Percentiles rank a stretch among this genome's conserved stretches.
Evolutionary conservation across 2,797 vertebrate genomes (phyloP).

Genomic region (Macroramphosus scolopax): DNA sequence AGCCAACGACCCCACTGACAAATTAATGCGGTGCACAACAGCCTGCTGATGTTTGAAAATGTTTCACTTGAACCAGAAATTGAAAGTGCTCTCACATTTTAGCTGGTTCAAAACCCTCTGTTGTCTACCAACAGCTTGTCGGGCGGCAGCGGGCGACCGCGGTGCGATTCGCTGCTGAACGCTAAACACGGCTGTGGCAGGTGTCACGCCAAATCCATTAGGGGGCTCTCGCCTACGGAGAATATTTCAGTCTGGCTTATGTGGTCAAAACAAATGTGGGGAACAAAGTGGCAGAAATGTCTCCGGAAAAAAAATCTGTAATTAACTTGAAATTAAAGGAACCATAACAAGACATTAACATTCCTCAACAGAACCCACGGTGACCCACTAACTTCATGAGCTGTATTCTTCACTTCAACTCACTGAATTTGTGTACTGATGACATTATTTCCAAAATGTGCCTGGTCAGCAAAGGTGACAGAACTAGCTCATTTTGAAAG

Average conservation of each 20-base stretch:
- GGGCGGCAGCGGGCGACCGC: constrained; percentile 29
- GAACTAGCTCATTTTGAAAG: no score
- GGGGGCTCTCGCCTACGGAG: constrained; percentile 35
- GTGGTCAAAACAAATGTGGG: constrained; percentile 45
- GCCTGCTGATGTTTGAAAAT: constrained; percentile 14
- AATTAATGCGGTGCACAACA: constrained; percentile 28
- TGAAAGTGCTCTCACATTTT: constrained; percentile 26
- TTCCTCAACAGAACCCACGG: no score
- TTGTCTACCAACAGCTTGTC: constrained; percentile 26
- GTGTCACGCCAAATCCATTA: constrained; percentile 48
- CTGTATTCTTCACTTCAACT: no score
- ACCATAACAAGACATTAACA: no score
- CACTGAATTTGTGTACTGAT: no score
- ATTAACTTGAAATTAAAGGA: no score
- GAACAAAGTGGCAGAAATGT: no score
- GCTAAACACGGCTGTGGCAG: constrained; percentile 29
- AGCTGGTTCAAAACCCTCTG: constrained; percentile 16
- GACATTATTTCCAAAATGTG: no score
- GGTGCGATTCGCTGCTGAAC: constrained; percentile 18
- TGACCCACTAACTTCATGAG: no score
- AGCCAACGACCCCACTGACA: constrained; percentile 32
- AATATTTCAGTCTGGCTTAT: constrained; percentile 41
- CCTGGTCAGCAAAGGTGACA: no score
- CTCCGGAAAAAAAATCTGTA: no score
- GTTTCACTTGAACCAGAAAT: constrained; percentile 3